Evolutionary conservation across 2,797 vertebrate genomes (phyloP), one percentile per base, ranked within the genome.

Genomic region (Argentina silus): DNA sequence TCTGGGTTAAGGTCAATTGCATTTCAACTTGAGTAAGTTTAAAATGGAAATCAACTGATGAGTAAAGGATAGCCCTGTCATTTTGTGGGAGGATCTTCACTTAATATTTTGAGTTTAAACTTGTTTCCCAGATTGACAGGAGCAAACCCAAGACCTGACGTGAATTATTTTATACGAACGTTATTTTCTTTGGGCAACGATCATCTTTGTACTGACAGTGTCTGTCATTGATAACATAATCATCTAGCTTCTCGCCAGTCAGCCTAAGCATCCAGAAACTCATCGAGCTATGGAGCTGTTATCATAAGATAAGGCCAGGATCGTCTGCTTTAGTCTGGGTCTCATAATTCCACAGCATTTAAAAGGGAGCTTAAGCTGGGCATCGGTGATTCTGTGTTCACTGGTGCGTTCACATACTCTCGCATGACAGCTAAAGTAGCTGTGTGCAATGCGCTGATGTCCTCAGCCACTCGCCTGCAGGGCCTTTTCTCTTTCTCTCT

Each of bases 351-450:
- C 23, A 75, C 60, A 45, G 45, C 56, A 47, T n/a, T 73, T 73
- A 65, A 36, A 60, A 68, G 51, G 75, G 12, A 71, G 78, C 55
- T 72, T 62, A 67, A 56, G 69, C 68, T 4, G 27, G 67, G 23
- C 77, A 77, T 55, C 74, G 56, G 9, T 59, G 56, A 21, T 17
- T 59, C 73, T 76, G 69, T 70, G 81, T 67, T 85, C 88, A 89
- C 67, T 90, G 86, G 84, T 90, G 87, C 89, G 78, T 88, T 81
- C 90, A 86, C 71, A 44, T 86, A 80, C 81, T 56, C 85, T 84
- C 87, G 92, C 88, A 87, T 90, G 92, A 90, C 93, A 92, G 92
- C 93, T 93, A 89, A 86, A 87, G 93, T 91, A 90, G 88, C 93
- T 93, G 90, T 89, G 91, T 93, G 92, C 90, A 93, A 90, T 87